Conservation (phyloP, 2,797 vertebrate species). For the Florisuga fusca region DNA sequence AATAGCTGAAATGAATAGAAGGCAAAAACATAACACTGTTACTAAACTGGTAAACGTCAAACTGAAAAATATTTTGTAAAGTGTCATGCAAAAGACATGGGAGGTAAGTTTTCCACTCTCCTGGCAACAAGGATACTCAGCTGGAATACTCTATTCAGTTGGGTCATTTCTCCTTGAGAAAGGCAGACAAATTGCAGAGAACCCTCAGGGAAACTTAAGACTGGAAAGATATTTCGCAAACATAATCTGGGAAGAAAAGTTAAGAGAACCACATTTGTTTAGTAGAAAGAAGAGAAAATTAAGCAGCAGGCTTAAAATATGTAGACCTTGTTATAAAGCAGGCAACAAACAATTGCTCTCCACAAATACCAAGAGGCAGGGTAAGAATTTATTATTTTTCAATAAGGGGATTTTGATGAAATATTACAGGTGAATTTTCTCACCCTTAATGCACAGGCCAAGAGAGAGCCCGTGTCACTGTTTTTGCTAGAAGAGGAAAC, state of each 20-base stretch:
- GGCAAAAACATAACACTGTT: not conserved
- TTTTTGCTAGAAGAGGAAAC: not conserved
- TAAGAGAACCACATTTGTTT: not conserved
- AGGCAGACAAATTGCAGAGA: not conserved
- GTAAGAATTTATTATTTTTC: not conserved
- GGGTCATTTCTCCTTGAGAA: not conserved
- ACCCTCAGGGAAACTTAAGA: not conserved
- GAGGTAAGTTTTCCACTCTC: not conserved
- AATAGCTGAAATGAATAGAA: not conserved
- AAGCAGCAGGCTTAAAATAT: not conserved
- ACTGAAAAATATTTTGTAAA: not conserved
- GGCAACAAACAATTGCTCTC: not conserved
- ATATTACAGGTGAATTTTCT: not conserved
- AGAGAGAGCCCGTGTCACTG: not conserved
- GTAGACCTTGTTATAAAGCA: not conserved
- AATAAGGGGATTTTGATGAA: not conserved
- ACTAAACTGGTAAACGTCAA: constrained; percentile 12
- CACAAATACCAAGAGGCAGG: not conserved
- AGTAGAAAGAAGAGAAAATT: not conserved
- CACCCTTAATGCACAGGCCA: not conserved
- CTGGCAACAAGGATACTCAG: not conserved
- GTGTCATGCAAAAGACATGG: not conserved
- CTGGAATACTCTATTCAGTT: not conserved
- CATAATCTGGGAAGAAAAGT: not conserved
- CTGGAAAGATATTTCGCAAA: constrained; percentile 7